These are phyloP conservation scores for Motacilla alba DNA, from an alignment of 2,113 vertebrate genomes.

Conservation along the genomic window DNA sequence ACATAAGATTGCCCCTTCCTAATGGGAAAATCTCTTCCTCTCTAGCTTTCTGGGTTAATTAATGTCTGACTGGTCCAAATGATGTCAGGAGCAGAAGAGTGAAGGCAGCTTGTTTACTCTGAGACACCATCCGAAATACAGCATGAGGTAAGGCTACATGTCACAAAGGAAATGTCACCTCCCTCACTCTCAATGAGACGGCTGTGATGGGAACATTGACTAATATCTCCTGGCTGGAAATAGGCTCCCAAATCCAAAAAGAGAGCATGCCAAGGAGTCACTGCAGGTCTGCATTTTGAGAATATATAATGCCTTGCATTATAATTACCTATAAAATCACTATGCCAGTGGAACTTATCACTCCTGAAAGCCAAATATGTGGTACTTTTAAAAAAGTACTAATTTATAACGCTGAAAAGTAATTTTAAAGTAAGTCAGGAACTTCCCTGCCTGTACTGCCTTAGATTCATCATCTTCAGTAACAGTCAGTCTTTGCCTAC, in stretches of 20 bases:
- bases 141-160: neutral
- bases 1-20: neutral
- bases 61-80: neutral
- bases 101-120: neutral
- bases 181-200: neutral
- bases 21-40: neutral
- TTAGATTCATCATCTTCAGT: neutral
- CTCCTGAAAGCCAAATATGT: neutral
- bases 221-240: neutral
- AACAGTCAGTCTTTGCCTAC: neutral
- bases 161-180: neutral
- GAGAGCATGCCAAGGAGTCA: neutral
- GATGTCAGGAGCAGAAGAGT: neutral
- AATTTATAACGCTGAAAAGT: neutral
- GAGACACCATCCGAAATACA: neutral
- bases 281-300: neutral
- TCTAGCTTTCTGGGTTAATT: constrained; percentile 2
- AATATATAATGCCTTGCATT: neutral
- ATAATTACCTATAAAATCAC: neutral
- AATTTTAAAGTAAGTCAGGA: neutral
- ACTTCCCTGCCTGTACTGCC: neutral
- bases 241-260: neutral
- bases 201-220: neutral
- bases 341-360: neutral
- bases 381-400: neutral